A percentile compares a stretch with the other conserved stretches of the same genome.
Evolutionary conservation across 1,140 invertebrate species (phyloP).

Genomic region (Penaeus japonicus): DNA sequence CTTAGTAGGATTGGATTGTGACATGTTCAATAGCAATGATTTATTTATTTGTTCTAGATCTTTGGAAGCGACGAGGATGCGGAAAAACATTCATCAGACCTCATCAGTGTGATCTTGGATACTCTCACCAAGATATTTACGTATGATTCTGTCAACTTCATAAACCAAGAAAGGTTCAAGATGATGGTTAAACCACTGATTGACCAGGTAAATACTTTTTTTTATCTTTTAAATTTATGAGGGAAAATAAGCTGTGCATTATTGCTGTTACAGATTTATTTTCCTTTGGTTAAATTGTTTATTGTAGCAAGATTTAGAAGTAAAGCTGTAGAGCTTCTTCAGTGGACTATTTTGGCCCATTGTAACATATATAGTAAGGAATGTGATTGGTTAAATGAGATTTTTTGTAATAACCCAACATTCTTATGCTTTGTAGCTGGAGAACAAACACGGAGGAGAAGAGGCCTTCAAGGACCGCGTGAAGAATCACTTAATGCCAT

Average conservation of each 20-base stretch:
- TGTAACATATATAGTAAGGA: too few relatives aligned
- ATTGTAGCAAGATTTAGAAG: too few relatives aligned
- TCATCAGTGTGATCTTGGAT: constrained; percentile 75
- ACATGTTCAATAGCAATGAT: constrained; percentile 26
- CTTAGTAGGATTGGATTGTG: background rate
- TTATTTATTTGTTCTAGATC: constrained; percentile 56
- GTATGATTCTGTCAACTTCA: constrained; percentile 80
- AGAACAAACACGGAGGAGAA: constrained; percentile 77
- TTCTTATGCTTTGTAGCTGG: constrained; percentile 67
- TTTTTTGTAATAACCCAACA: background rate
- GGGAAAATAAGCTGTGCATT: too few relatives aligned
- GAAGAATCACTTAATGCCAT: constrained; percentile 74
- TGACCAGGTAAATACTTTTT: constrained; percentile 72
- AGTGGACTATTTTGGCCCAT: background rate
- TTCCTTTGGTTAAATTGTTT: too few relatives aligned
- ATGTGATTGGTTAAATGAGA: background rate
- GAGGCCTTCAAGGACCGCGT: constrained; percentile 71
- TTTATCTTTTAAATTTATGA: too few relatives aligned
- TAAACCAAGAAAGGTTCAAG: constrained; percentile 85
- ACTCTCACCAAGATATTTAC: constrained; percentile 81
- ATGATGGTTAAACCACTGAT: constrained; percentile 84
- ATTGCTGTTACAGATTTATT: too few relatives aligned
- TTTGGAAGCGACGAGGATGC: constrained; percentile 59
- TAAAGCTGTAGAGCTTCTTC: background rate
- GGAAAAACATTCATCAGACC: constrained; percentile 67